Conservation (phyloP, 1,140 invertebrate species). For the Temnothorax nylanderi region DNA sequence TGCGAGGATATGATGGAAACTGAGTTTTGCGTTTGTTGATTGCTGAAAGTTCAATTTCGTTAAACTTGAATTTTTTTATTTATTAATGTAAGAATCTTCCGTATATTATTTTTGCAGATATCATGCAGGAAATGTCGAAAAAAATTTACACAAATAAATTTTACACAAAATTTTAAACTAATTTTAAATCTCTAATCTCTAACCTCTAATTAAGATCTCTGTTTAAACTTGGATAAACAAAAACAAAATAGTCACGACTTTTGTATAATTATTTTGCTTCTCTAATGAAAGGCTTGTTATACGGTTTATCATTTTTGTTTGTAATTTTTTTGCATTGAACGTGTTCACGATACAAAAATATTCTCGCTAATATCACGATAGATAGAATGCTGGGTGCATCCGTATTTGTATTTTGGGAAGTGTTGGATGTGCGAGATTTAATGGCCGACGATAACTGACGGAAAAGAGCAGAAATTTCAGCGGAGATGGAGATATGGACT, state of each 20-base stretch:
- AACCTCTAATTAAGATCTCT: not conserved
- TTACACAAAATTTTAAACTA: not conserved
- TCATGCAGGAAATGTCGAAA: not conserved
- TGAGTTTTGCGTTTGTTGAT: not conserved
- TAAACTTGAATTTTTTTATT: not conserved
- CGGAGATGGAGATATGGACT: constrained; percentile 38
- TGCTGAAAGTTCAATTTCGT: not conserved
- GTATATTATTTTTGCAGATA: not conserved
- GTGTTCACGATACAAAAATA: not conserved
- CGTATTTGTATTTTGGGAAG: constrained; percentile 12
- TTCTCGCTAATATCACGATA: not conserved
- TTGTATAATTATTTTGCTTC: not conserved
- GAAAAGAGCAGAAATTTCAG: constrained; percentile 41
- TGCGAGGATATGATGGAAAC: not conserved
- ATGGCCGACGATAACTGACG: constrained; percentile 31
- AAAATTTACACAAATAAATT: constrained; percentile 5
- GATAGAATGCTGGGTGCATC: not conserved
- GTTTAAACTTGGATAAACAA: not conserved
- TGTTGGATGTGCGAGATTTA: constrained; percentile 32
- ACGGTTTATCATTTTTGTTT: not conserved
- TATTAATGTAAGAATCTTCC: not conserved
- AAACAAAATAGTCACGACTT: not conserved
- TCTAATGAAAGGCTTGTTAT: not conserved
- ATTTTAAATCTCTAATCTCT: too few relatives aligned
- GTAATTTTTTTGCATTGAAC: not conserved